A percentile compares a stretch with the other conserved stretches of the same genome.
Evolutionary conservation across 2,113 vertebrate genomes (phyloP).

Genomic region (Otus sunia): DNA sequence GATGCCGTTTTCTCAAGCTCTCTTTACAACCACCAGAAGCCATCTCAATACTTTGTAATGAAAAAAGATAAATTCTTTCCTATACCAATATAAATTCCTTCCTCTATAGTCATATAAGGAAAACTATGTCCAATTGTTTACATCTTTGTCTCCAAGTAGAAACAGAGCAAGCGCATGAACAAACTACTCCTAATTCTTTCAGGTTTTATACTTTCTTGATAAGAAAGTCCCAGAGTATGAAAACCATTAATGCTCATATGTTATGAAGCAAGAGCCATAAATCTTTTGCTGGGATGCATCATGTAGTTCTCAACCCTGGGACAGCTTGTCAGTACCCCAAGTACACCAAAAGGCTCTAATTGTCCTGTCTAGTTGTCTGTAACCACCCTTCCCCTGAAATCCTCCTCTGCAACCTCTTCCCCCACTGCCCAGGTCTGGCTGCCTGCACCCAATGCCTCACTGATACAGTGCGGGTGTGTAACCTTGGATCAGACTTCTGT

Average conservation of each 20-base stretch:
- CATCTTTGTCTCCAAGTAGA: neutral
- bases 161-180: neutral
- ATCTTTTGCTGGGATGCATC: neutral
- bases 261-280: neutral
- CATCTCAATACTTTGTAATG: neutral
- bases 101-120: neutral
- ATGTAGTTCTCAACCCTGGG: neutral
- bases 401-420: neutral
- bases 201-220: neutral
- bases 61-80: neutral
- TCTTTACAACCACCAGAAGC: neutral
- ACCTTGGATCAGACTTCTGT: neutral
- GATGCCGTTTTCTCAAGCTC: neutral
- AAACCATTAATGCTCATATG: accelerated
- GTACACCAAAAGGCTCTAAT: neutral
- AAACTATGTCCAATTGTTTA: neutral
- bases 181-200: neutral
- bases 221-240: neutral
- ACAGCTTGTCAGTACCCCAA: neutral
- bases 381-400: neutral
- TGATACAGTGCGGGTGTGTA: neutral
- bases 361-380: neutral
- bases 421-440: neutral
- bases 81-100: neutral
- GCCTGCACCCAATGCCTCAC: neutral